Evolutionary conservation across 2,113 vertebrate genomes (phyloP), one percentile per base, ranked within the genome.

Genomic region (Neofelis nebulosa): DNA sequence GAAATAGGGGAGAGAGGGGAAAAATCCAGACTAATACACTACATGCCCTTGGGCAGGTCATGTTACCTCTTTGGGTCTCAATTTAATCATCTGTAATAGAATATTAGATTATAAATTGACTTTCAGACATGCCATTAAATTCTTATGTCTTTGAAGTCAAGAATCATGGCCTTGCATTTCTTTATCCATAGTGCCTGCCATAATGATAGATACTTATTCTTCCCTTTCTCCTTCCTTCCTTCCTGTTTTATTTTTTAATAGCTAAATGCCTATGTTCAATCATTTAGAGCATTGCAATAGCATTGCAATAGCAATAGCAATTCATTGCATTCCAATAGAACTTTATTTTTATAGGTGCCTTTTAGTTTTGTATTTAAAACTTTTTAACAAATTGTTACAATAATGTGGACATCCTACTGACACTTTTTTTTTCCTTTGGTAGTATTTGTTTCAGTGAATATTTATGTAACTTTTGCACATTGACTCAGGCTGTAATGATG

Each of bases 401-500:
- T 50, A 87, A 61, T 23, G 7, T 19, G 33, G 63, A 29, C 5
- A 6, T 79, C 41, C 36, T 63, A 66, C 8, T 29, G 33, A 23
- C 66, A 66, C 50, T 29, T 29, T 12, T 19, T 19, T 19, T 45
- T 89, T 55, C 69, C 27, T 92, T 91, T 76, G 41, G 12, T 66
- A 0, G 8, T 61, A 36, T 84, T 96, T 97, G 33, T 93, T 91
- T 63, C 83, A 29, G 33, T 98, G 97, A 97, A 82, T 98, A 93
- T 97, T 98, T 76, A 85, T 80, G 55, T 29, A 45, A 76, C 41
- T 63, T 86, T 45, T 91, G 65, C 78, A 41, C 97, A 94, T 92
- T 88, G 96, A 98, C 71, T 97, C 89, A 68, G 84, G 74, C 74
- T 76, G 89, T 92, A 71, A 25, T 97, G 52, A 95, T 98, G 63